These are phyloP conservation scores for Agrotis clavis DNA, from an alignment of 2,888 invertebrate genomes.

Conservation along the genomic window DNA sequence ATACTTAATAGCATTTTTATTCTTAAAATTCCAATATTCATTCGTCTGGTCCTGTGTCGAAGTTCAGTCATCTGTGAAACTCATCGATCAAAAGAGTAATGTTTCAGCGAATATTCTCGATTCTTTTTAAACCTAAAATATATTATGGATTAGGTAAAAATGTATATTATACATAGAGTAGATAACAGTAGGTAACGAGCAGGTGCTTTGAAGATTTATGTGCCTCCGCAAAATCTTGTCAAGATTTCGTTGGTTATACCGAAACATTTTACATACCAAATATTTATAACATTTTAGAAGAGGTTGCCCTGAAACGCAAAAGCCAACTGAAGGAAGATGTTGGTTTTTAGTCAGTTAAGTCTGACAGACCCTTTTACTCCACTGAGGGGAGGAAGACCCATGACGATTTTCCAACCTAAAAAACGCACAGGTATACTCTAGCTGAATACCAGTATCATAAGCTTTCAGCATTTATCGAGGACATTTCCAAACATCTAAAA, in stretches of 20 bases:
- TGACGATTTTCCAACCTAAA: too few relatives aligned
- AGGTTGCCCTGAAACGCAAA: too few relatives aligned
- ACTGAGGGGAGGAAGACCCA: too few relatives aligned
- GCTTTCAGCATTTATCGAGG: neutral
- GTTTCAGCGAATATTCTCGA: conserved; percentile 30
- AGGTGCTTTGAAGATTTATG: neutral
- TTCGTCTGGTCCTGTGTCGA: conserved; percentile 37
- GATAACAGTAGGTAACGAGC: neutral
- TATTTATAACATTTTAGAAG: neutral
- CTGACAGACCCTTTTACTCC: too few relatives aligned
- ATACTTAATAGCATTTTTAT: conserved; percentile 37
- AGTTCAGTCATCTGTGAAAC: conserved; percentile 25
- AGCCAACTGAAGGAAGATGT: too few relatives aligned
- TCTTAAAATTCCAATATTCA: conserved; percentile 37
- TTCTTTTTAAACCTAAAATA: conserved; percentile 25
- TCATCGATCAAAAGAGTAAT: conserved; percentile 49
- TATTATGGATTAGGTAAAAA: neutral
- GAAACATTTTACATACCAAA: neutral
- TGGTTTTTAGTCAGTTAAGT: too few relatives aligned
- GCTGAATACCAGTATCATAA: neutral
- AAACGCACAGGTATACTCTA: too few relatives aligned
- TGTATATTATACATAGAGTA: neutral
- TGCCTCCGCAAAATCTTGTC: neutral
- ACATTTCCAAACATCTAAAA: conserved; percentile 29
- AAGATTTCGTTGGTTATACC: neutral